These are phyloP conservation scores for Perca schrenkii DNA, from an alignment of 2,113 vertebrate species.

Conservation along the genomic window DNA sequence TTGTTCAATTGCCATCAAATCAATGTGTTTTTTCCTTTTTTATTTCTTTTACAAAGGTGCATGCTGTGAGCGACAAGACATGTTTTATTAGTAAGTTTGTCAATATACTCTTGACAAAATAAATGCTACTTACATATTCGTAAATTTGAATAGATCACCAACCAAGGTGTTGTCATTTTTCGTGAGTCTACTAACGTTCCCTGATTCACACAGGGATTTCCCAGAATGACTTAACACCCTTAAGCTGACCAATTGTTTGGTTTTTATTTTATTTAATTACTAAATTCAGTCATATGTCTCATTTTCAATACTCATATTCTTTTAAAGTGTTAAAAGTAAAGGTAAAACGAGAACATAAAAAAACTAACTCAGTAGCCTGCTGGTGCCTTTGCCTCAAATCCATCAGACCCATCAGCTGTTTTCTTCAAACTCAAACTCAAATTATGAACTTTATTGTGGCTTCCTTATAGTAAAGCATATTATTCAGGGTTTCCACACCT, in stretches of 20 bases:
- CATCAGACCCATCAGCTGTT: too few relatives aligned
- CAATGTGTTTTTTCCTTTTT: not conserved
- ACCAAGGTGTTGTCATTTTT: not conserved
- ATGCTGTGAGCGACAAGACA: not conserved
- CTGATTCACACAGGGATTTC: not conserved
- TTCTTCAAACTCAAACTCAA: too few relatives aligned
- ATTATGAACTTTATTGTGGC: too few relatives aligned
- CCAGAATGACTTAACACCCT: too few relatives aligned
- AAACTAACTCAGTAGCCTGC: not conserved
- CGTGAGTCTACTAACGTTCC: not conserved
- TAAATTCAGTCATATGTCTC: not conserved
- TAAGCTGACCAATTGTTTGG: not conserved
- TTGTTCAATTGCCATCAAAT: conserved; percentile 12
- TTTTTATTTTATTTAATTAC: not conserved
- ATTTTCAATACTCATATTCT: not conserved
- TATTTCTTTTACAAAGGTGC: not conserved
- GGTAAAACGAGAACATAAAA: not conserved
- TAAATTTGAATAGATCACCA: not conserved
- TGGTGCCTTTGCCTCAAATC: too few relatives aligned
- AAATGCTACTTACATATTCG: not conserved
- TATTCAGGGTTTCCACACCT: too few relatives aligned
- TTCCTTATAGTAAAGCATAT: too few relatives aligned
- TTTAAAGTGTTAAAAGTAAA: not conserved
- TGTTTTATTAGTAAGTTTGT: not conserved
- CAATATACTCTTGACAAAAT: not conserved